phyloP scores from a whole-genome alignment of 2,113 vertebrate species.

The Paramormyrops kingsleyae region DNA sequence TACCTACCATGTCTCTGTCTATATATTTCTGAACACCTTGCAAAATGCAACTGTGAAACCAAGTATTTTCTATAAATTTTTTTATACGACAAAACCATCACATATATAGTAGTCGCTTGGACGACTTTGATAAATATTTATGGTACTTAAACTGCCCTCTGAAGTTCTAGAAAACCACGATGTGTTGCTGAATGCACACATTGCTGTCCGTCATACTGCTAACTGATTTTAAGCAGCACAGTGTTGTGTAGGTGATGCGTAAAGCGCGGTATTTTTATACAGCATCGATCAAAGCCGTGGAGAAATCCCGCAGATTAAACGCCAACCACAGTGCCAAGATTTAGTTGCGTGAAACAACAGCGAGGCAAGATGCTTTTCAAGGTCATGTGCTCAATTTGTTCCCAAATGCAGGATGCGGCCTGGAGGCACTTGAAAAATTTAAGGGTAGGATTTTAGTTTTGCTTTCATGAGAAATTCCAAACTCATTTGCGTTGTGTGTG shows the following conservation, averaged over 20 bases:
- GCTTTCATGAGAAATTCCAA: background rate
- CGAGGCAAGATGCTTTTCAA: background rate
- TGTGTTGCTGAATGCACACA: background rate
- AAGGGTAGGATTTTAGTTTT: slow-evolving; percentile 3
- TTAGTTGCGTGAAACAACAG: background rate
- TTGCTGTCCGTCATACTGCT: background rate
- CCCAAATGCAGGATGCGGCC: background rate
- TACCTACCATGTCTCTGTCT: background rate
- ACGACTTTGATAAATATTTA: background rate
- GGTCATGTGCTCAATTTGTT: background rate
- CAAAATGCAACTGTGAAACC: background rate
- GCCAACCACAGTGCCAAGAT: background rate
- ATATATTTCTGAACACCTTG: background rate
- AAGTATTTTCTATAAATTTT: background rate
- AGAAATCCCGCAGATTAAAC: background rate
- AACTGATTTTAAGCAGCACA: background rate
- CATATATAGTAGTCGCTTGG: background rate
- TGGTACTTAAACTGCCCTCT: background rate
- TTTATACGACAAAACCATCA: background rate
- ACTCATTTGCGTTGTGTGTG: background rate
- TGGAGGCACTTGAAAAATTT: slow-evolving; percentile 1
- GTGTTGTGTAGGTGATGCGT: background rate
- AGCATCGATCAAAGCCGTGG: background rate
- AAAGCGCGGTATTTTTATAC: background rate
- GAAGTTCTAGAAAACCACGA: background rate